A percentile compares a stretch with the other conserved stretches of the same genome.
Evolutionary conservation across 2,888 invertebrate species (phyloP).

Genomic region (Callinectes sapidus): DNA sequence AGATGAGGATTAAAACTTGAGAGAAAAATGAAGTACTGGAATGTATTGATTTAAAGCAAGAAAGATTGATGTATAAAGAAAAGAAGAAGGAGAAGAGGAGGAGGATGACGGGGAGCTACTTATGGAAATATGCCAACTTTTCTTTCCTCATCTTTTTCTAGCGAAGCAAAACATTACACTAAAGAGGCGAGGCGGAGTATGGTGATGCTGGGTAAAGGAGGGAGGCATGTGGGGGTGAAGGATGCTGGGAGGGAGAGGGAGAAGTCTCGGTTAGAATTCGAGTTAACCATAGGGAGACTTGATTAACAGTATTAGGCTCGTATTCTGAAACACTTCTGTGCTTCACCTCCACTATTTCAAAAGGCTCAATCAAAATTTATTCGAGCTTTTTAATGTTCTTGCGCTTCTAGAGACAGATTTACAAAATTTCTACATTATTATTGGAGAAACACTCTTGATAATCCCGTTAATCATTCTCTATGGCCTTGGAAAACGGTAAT

Average conservation of each 20-base stretch:
- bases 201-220: neutral
- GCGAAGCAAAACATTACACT: neutral
- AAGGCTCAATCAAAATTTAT: no score
- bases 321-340: no score
- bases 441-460: no score
- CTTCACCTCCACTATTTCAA: no score
- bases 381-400: no score
- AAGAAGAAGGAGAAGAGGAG: neutral
- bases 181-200: neutral
- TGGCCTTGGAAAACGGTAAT: no score
- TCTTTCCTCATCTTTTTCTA: neutral
- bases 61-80: neutral
- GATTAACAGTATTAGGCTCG: no score
- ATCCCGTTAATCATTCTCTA: no score
- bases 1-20: neutral
- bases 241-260: neutral
- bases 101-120: neutral
- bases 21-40: neutral
- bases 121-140: neutral
- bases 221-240: neutral
- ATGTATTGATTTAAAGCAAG: neutral
- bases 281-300: no score
- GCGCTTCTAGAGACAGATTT: no score
- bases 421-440: no score
- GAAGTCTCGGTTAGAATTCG: neutral